Evolutionary conservation across 1,140 invertebrate species (phyloP).

Genomic region (Ceratitis capitata): DNA sequence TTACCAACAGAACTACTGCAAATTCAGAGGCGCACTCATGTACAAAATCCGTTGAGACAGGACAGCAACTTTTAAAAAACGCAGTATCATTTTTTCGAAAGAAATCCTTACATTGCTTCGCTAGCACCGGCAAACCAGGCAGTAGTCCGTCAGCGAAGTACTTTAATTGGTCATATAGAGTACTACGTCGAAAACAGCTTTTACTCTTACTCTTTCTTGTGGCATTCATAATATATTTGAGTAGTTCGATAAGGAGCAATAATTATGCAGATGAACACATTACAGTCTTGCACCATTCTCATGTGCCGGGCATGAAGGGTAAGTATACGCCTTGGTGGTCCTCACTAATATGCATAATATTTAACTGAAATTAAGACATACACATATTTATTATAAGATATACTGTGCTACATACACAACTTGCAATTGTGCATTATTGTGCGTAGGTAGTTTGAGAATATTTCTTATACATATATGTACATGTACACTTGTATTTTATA

Average conservation of each 20-base stretch:
- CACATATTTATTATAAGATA: no score
- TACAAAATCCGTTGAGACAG: not conserved
- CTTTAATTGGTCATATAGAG: constrained; percentile 13
- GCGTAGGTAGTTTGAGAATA: no score
- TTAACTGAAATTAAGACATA: no score
- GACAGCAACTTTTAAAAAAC: not conserved
- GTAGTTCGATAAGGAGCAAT: not conserved
- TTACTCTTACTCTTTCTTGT: not conserved
- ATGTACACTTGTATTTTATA: no score
- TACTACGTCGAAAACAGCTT: not conserved
- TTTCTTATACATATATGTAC: no score
- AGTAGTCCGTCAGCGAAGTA: not conserved
- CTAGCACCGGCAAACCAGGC: not conserved
- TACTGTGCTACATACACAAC: no score
- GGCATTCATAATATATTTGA: not conserved
- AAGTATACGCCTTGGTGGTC: constrained; percentile 34
- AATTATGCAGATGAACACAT: not conserved
- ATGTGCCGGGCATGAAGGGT: constrained; percentile 59
- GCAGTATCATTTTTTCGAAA: constrained; percentile 9
- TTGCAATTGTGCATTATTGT: no score
- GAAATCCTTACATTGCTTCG: not conserved
- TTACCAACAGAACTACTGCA: not conserved
- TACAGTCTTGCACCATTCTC: constrained; percentile 46
- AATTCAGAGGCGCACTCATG: not conserved
- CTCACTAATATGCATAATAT: no score